Evolutionary conservation across 2,113 vertebrate genomes (phyloP).

Genomic region (Cepphus grylle): DNA sequence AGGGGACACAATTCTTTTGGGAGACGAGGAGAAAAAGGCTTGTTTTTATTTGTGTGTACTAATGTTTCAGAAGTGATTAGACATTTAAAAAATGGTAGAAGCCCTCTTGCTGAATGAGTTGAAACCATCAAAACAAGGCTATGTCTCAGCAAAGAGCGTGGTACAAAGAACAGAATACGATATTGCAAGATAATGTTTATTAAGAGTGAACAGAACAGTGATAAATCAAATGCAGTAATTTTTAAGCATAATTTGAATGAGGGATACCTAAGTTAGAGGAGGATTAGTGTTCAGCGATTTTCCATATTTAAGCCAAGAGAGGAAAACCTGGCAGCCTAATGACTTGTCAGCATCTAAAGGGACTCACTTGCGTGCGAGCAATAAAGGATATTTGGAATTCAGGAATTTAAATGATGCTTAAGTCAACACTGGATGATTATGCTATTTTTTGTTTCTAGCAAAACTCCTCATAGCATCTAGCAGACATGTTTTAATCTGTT

Average conservation of each 20-base stretch:
- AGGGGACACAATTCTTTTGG: neutral
- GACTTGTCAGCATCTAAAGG: neutral
- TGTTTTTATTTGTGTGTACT: neutral
- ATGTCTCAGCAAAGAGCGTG: neutral
- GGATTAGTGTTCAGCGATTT: neutral
- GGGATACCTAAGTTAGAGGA: neutral
- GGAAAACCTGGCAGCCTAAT: neutral
- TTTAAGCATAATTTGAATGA: neutral
- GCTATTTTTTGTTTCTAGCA: neutral
- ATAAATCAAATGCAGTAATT: neutral
- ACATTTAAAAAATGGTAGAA: neutral
- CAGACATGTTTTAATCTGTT: neutral
- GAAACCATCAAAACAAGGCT: neutral
- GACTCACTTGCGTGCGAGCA: neutral
- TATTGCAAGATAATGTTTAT: neutral
- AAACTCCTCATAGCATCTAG: neutral
- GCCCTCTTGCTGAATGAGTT: neutral
- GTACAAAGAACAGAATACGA: neutral
- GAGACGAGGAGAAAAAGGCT: neutral
- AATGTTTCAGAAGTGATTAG: neutral
- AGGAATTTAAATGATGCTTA: neutral
- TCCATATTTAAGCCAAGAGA: neutral
- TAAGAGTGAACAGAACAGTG: neutral
- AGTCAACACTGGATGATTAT: neutral
- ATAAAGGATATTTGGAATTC: neutral